Percentiles rank a stretch among this genome's conserved stretches.
Evolutionary conservation across 2,888 invertebrate species (phyloP).

Genomic region (Chrysotoxum bicinctum): DNA sequence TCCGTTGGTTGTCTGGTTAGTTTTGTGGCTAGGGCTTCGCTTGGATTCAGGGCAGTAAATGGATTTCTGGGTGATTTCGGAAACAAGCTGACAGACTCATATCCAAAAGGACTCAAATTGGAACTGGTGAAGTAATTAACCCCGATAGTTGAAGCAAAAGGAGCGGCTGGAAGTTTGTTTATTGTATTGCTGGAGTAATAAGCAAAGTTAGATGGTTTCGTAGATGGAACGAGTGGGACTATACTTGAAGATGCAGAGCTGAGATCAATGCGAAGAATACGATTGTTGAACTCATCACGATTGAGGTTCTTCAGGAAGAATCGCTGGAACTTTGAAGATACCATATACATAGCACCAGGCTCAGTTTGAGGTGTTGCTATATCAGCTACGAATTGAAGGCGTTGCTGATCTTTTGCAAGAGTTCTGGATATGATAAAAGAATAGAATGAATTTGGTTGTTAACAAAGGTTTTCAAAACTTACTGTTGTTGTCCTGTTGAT

Average conservation of each 20-base stretch:
- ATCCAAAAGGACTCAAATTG: slow-evolving; percentile 75
- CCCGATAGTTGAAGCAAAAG: slow-evolving; percentile 46
- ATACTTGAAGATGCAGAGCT: slow-evolving; percentile 35
- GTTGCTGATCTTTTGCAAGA: slow-evolving; percentile 87
- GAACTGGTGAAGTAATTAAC: slow-evolving; percentile 76
- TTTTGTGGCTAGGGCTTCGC: slow-evolving; percentile 77
- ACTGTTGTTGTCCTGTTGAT: slow-evolving; percentile 87
- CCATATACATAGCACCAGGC: slow-evolving; percentile 87
- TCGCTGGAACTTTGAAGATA: slow-evolving; percentile 90
- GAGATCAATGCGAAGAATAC: slow-evolving; percentile 85
- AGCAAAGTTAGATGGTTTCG: slow-evolving; percentile 32
- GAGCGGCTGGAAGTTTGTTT: slow-evolving; percentile 54
- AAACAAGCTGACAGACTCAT: slow-evolving; percentile 76
- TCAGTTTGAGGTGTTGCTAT: slow-evolving; percentile 87
- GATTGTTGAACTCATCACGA: slow-evolving; percentile 87
- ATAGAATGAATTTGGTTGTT: background rate
- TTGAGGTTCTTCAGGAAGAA: slow-evolving; percentile 88
- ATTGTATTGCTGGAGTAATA: slow-evolving; percentile 49
- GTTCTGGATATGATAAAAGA: slow-evolving; percentile 82
- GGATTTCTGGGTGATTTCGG: slow-evolving; percentile 78
- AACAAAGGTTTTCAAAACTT: slow-evolving; percentile 21
- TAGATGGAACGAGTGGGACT: slow-evolving; percentile 28
- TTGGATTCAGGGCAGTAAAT: slow-evolving; percentile 79
- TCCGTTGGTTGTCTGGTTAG: slow-evolving; percentile 59
- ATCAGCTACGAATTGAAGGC: slow-evolving; percentile 90